Base-by-base conservation (phyloP, 2,888 invertebrate genomes). In the Venustoraphidia nigricollis region DNA sequence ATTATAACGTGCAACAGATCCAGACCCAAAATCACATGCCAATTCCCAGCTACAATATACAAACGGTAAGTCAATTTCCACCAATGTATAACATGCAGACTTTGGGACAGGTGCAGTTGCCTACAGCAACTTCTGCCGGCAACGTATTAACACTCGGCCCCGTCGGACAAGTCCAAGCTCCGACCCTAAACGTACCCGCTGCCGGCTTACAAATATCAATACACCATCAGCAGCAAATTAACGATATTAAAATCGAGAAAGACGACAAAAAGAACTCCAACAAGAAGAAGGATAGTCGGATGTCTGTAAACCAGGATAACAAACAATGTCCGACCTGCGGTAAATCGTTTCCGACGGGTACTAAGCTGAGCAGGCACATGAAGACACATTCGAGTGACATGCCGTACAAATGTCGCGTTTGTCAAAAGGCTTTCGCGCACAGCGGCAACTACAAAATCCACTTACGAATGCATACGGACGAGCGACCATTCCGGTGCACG, bases 401-500 rank as follows among this genome's bases (percentile, higher is more conserved):
- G 57, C 66, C 67, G 8, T 66, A 66, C 52, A 66, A 67, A 50
- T 69, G 69, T 57, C 62, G 63, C 53, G 56, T 63, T 39, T 69
- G 69, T 53, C 62, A 58, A 51, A 68, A 68, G 52, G 64, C 64
- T 8, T 68, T 69, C 57, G 61, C 66, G 17, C 67, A 68, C 53
- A 65, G 66, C 44, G 68, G 69, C 3, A 69, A 69, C 55, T 68
- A 60, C 52, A 69, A 67, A 54, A 66, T 67, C 47, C 66, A 67
- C 55, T 54, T 66, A 44, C 53, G 66, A 42, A 66, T 65, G 62
- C 66, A 67, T 50, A 66, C 63, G 14, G 49, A 45, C 9, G 67
- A 68, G 51, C 59, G 66, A 50, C 69, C 69, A 6, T 69, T 65
- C 55, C 58, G 61, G 35, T 71, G 71, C 56, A 59, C 62, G 3